Evolutionary conservation across 2,797 vertebrate species (phyloP).

Genomic region (Paramormyrops hopkinsi): DNA sequence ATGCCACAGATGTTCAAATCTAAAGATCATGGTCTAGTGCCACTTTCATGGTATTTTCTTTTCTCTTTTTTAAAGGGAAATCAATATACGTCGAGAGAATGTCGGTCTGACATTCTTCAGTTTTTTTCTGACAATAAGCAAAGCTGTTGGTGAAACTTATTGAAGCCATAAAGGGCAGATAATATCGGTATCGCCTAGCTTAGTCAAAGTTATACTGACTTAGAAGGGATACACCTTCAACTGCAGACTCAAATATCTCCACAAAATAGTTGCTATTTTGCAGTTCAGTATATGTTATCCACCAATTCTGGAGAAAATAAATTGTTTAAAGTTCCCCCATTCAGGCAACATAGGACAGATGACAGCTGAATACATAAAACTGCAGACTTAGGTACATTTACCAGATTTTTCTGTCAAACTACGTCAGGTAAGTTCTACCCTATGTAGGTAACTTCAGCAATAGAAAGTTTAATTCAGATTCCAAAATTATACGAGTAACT

Average conservation of each 20-base stretch:
- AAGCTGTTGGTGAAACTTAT: neutral
- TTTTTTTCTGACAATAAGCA: constrained; percentile 1
- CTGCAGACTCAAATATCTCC: neutral
- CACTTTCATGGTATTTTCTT: constrained; percentile 8
- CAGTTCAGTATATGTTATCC: neutral
- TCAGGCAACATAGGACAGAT: neutral
- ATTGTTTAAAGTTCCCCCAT: neutral
- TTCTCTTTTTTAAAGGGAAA: constrained; percentile 2
- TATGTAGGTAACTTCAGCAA: neutral
- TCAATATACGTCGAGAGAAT: constrained; percentile 3
- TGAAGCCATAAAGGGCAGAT: neutral
- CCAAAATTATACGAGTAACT: neutral
- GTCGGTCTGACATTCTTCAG: neutral
- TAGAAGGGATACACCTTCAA: neutral
- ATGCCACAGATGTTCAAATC: neutral
- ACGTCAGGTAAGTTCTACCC: neutral
- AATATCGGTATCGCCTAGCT: neutral
- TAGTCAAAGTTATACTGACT: neutral
- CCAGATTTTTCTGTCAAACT: neutral
- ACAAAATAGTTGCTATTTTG: neutral
- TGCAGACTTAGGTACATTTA: neutral
- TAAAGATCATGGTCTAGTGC: neutral
- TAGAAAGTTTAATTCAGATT: neutral
- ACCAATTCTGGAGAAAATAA: neutral
- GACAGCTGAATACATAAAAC: neutral